Evolutionary conservation across 2,888 invertebrate species (phyloP), one percentile per base, ranked within the genome.

Genomic region (Dryocosmus kuriphilus): DNA sequence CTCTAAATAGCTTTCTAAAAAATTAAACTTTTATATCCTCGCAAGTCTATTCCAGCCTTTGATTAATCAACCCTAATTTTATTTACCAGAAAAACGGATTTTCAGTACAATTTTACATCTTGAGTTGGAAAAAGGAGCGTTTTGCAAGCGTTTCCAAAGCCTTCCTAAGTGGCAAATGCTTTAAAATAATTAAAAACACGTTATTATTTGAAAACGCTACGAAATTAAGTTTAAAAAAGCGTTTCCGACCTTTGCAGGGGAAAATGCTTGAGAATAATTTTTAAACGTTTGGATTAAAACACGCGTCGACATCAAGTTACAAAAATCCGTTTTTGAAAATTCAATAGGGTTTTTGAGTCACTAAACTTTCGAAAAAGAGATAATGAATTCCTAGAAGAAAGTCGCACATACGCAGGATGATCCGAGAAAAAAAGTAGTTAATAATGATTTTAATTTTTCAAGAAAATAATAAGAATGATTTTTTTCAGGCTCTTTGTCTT

Each of bases 1-100:
- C 41, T 22, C 65, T 65, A 65, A 14, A 65, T 24, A 65, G 38
- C 41, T 24, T 65, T 65, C 65, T 65, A 65, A 63, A 63, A 63
- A 63, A 63, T 35, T 35, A 35, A 63, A 63, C 5, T 35, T 35
- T 63, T 32, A 27, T 62, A 35, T 35, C 24, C 35, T 38, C 41
- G 22, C 38, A 22, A 16, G 35, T 41, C 65, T 35, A 63, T 32
- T n/a, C 35, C 35, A 35, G 35, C n/a, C 63, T 63, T 22, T 63
- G 63, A 63, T 35, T 63, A 63, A 35, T 63, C 11, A 35, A 63
- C 63, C 63, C 11, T n/a, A 11, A 7, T 11, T 63, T 35, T 35
- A 35, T n/a, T 5, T n/a, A 63, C 0, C 32, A n/a, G 27, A 60
- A 60, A 27, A 60, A 60, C 24, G 24, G 27, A 60, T 60, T 60